Evolutionary conservation across 1,140 invertebrate species (phyloP), one percentile per base, ranked within the genome.

Genomic region (Charaxes varanes): DNA sequence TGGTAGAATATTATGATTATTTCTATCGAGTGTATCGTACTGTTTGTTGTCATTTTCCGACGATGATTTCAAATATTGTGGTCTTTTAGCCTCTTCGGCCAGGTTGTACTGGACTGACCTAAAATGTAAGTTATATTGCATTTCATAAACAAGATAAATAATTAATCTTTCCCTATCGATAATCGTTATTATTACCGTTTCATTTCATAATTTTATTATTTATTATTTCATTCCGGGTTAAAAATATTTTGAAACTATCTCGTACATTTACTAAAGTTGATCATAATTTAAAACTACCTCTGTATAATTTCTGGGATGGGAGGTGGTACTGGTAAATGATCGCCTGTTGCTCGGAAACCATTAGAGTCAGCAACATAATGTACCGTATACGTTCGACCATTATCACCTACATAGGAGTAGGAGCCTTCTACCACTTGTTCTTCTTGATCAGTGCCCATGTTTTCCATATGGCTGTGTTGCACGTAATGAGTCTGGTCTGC

Each of bases 391-490:
- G 81, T 83, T 46, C 72, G 73, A 28, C 87, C 87, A 59, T 90
- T 85, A 43, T 86, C 86, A 17, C 85, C 85, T 8, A 86, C 78
- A 62, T 88, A 90, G 10, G 87, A 88, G 67, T 89, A 90, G 6
- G 86, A 87, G 28, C 88, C 89, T 57, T 86, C 84, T n/a, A 88
- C 87, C 6, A 86, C 76, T 61, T 86, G 84, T 32, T 86, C 83
- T 56, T 85, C 83, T 43, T 87, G 76, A 11, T 86, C 85, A 40
- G 71, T 77, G 17, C 87, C 87, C 16, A 72, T 61, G 53, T 87
- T 86, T 59, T 85, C 85, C 57, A 87, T 79, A 50, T 83, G 83
- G 46, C 86, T 86, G 34, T 84, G 74, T 63, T 85, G 84, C 33
- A 83, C 76, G 42, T 84, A 79, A 67, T 85, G 83, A 10, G 81